A percentile compares a stretch with the other conserved stretches of the same genome.
Evolutionary conservation across 2,888 invertebrate genomes (phyloP).

Genomic region (Pocota personata): DNA sequence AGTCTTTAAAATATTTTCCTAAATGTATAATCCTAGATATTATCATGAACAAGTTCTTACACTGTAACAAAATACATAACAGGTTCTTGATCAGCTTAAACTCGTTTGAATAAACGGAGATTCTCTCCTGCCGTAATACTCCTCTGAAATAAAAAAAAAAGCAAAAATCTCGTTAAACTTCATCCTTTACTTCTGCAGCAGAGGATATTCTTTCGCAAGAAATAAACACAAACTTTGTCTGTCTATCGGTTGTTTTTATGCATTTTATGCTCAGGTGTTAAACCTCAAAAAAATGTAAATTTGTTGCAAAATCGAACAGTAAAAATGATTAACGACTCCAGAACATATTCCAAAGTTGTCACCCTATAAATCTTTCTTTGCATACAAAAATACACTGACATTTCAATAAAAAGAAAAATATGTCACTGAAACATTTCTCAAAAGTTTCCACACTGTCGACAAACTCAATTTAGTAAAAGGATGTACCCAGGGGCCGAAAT

Average conservation of each 20-base stretch:
- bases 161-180: neutral
- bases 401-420: neutral
- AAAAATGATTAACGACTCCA: constrained; percentile 6
- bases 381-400: neutral
- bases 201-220: neutral
- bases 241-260: neutral
- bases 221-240: neutral
- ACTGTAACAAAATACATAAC: no score
- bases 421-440: neutral
- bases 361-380: constrained; percentile 2
- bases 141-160: no score
- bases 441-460: neutral
- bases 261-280: neutral
- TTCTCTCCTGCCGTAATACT: no score
- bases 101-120: no score
- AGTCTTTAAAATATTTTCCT: no score
- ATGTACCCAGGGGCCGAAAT: neutral
- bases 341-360: neutral
- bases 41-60: no score
- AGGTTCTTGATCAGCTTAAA: no score
- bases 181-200: neutral
- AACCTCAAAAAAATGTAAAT: neutral
- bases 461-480: neutral
- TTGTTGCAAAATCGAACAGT: neutral
- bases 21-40: no score